Evolutionary conservation across 2,113 vertebrate genomes (phyloP), one percentile per base, ranked within the genome.

Genomic region (Vanacampus margaritifer): DNA sequence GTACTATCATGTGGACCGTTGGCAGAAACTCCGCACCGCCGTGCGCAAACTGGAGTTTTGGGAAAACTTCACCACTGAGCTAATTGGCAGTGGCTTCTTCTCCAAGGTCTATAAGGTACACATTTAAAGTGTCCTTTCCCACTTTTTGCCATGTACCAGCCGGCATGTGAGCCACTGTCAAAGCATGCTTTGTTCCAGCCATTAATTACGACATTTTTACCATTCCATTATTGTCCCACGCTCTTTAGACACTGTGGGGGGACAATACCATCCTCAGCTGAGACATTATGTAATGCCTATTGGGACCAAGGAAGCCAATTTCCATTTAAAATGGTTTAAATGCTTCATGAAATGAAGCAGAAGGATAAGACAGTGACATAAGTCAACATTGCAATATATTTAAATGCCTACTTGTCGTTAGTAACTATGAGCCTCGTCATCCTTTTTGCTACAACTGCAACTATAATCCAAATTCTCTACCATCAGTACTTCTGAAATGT

Each of bases 41-140:
- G 94, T 95, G 69, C 88, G 93, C 53, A 95, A 92, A 80, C 91
- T 95, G 72, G 94, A 95, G 54, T 95, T 95, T 86, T 95, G 94
- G 94, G 94, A 95, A 73, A 95, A 90, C 85, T 94, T 95, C 78
- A 91, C 72, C 0, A 71, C 92, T 0, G 93, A 95, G 74, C 86
- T 95, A 12, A 92, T 94, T 1, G 94, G 93, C 32, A 93, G 91
- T 0, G 94, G 94, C 53, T 95, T 95, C 87, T 95, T 94, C 89
- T 95, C 94, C 76, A 94, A 91, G 77, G 94, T 95, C 53, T 95
- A 93, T 79, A 95, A 95, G 92, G 94, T 94, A 85, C 75, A 53
- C 46, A 10, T 32, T 65, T 51, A 45, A 26, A 4, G n/a, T 32
- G 48, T 45, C 64, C 26, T 17, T 46, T 24, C 13, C 3, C 17